Evolutionary conservation across 2,113 vertebrate genomes (phyloP), one percentile per base, ranked within the genome.

Genomic region (Silurus meridionalis): DNA sequence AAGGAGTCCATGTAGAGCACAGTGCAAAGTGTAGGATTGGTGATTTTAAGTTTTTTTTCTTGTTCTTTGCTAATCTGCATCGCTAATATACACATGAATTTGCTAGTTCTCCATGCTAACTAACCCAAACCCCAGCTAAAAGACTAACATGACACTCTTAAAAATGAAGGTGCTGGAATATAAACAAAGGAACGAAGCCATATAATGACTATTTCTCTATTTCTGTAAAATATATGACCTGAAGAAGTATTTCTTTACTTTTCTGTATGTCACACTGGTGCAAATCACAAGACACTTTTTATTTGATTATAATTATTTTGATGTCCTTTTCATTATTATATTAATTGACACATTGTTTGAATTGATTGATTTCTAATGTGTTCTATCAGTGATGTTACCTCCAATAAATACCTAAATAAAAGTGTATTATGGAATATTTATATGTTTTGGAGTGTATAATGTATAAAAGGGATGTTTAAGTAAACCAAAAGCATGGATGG

Each of bases 1-100:
- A 88, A 69, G 71, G 67, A 50, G 50, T 66, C 92, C 83, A 84
- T 77, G 58, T 83, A 88, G 89, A 83, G 89, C 84, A 88, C 90
- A 84, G 89, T 81, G 92, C 28, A 23, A 9, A 21, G 8, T 50
- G 71, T 10, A 4, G 48, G 46, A 71, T 19, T 21, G 17, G 14
- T 48, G 19, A 72, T 21, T 37, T 37, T 28, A 72, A 8, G 37
- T 19, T 48, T 48, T 46, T 72, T 46, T 72, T 48, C 37, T 37
- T 48, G 8, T 15, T 48, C 28, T 3, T 69, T 46, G 6, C 5
- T 14, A 72, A 6, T 48, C 46, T 21, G 6, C 69, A 48, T 50
- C 69, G 21, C 37, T 72, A 50, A 72, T 50, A 72, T 72, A 21
- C 69, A 46, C 46, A 71, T 46, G 5, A 19, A 48, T 72, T 46